Percentiles rank a stretch among this genome's conserved stretches.
phyloP scores from a whole-genome alignment of 2,113 vertebrate species.

The Myotis yumanensis region DNA sequence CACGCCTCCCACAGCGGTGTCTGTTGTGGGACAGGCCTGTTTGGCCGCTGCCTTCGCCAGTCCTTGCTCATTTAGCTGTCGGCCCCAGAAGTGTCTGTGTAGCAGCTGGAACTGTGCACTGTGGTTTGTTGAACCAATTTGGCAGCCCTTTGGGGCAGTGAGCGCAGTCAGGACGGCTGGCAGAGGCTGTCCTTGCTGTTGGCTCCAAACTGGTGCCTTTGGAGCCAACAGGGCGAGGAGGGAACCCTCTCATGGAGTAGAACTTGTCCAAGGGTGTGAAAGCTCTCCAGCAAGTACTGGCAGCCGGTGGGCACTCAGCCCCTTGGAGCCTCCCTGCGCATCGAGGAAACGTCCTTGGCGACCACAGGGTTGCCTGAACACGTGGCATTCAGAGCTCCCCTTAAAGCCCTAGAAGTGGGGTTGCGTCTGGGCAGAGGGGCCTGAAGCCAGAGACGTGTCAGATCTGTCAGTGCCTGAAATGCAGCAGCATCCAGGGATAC shows the following conservation, averaged over 20 bases:
- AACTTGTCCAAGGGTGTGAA: not conserved
- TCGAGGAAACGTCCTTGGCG: not conserved
- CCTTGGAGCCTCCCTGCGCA: rapidly evolving
- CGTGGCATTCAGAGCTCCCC: not conserved
- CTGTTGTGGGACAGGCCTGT: not conserved
- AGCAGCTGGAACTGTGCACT: rapidly evolving
- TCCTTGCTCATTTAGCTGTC: too few species aligned
- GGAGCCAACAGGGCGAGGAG: not conserved
- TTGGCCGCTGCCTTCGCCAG: rapidly evolving
- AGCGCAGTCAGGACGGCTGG: not conserved
- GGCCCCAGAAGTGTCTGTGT: not conserved
- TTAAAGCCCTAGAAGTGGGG: not conserved
- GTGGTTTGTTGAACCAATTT: rapidly evolving
- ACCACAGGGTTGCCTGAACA: rapidly evolving
- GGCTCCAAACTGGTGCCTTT: not conserved
- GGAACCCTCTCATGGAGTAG: not conserved
- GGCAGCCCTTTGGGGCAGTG: not conserved
- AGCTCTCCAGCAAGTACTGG: not conserved
- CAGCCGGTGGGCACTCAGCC: not conserved
- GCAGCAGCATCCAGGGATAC: too few species aligned
- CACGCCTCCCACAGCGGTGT: rapidly evolving
- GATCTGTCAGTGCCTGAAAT: not conserved
- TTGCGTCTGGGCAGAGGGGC: not conserved
- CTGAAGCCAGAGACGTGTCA: rapidly evolving
- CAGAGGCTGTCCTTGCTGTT: not conserved